These are phyloP conservation scores for Choristoneura rosaceana DNA, from an alignment of 2,888 invertebrate genomes.

Conservation along the genomic window DNA sequence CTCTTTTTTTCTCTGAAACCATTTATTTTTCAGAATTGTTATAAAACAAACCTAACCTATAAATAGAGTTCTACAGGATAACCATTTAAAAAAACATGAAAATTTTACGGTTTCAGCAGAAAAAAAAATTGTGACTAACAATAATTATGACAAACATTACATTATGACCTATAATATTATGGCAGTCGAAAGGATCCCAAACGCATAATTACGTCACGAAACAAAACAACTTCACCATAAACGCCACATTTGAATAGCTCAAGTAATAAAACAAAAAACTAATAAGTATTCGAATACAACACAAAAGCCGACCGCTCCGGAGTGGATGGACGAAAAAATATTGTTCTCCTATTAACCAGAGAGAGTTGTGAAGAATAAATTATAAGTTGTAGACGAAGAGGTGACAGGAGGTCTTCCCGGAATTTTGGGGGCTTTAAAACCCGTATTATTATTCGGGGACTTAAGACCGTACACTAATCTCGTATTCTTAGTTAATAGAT, in stretches of 20 bases:
- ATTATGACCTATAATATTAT: no score
- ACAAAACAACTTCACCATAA: conserved; percentile 31
- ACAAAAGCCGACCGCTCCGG: conserved; percentile 48
- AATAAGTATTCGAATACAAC: conserved; percentile 46
- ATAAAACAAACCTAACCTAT: no score
- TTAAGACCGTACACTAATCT: no score
- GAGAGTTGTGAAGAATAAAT: conserved; percentile 73
- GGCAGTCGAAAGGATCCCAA: no score
- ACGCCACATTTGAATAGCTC: conserved; percentile 37
- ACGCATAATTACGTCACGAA: conserved; percentile 34
- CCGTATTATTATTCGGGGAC: background rate
- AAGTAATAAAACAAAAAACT: conserved; percentile 42
- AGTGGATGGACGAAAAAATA: conserved; percentile 53
- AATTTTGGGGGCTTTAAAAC: conserved; percentile 46
- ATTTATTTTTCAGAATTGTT: no score
- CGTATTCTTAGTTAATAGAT: no score
- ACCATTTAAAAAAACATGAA: no score
- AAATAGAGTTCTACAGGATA: no score
- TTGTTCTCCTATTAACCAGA: conserved; percentile 68
- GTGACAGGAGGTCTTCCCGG: conserved; percentile 55
- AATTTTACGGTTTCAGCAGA: no score
- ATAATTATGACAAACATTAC: no score
- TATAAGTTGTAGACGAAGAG: conserved; percentile 48
- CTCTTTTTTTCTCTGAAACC: no score
- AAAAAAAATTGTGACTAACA: no score